A percentile compares a stretch with the other conserved stretches of the same genome.
Conservation (phyloP, 35 echinoderm and acorn worm species). For the Patiria miniata region DNA sequence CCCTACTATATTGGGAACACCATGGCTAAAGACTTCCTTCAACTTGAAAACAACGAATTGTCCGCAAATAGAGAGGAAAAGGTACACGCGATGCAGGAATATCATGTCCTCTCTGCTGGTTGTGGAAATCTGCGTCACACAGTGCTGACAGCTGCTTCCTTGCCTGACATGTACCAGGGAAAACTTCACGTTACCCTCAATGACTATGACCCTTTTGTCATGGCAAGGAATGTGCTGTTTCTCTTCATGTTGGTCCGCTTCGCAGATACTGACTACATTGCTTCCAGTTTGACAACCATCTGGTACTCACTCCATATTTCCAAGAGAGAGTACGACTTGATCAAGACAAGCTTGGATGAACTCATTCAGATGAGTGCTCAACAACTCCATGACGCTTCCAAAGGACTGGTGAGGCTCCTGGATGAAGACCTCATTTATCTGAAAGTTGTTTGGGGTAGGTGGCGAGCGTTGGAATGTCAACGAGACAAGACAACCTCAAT, state of each 20-base stretch:
- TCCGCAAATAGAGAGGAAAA: background rate
- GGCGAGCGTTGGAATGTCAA: constrained; percentile 16
- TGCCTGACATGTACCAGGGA: constrained; percentile 46
- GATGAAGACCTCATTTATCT: background rate
- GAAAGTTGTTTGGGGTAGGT: constrained; percentile 43
- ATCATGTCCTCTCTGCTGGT: constrained; percentile 27
- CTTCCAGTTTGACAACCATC: no score
- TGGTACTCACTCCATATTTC: no score
- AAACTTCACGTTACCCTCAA: constrained; percentile 47
- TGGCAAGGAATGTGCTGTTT: no score
- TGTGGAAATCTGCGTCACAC: constrained; percentile 57
- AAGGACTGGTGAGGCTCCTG: constrained; percentile 43
- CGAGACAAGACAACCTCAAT: background rate
- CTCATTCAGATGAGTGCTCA: no score
- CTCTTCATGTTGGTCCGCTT: no score
- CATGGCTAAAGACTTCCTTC: background rate
- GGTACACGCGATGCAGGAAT: background rate
- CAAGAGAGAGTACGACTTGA: no score
- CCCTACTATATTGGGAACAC: background rate
- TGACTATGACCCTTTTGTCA: constrained; percentile 67
- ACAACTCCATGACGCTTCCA: no score
- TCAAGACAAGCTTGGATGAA: no score
- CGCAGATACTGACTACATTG: no score
- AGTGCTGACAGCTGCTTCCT: constrained; percentile 49
- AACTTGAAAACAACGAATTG: background rate